Percentiles rank a stretch among this genome's conserved stretches.
These are phyloP conservation scores for Agrotis clavis DNA, from an alignment of 2,888 invertebrate genomes.

Conservation along the genomic window DNA sequence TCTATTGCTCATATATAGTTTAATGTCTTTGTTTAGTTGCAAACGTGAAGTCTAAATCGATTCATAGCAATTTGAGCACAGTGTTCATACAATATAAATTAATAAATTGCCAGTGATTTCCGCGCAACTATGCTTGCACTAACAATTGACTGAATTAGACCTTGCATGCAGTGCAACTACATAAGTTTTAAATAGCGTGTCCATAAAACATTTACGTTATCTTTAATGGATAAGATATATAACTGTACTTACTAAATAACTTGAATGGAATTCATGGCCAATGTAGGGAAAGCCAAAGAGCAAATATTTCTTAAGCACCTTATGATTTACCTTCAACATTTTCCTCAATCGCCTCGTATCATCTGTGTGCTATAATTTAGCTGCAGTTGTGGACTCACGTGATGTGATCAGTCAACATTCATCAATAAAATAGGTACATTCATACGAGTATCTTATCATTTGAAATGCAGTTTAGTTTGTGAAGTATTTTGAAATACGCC, in stretches of 20 bases:
- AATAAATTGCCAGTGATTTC: constrained; percentile 1
- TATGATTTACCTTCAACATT: constrained; percentile 13
- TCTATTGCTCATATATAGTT: no score
- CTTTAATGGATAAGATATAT: no score
- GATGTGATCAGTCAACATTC: no score
- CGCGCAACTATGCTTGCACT: constrained; percentile 3
- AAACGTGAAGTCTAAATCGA: background rate
- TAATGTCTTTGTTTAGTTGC: background rate
- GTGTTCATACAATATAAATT: background rate
- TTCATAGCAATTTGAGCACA: background rate
- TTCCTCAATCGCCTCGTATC: constrained; percentile 15
- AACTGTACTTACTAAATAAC: no score
- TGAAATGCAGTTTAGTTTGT: background rate
- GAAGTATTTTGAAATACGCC: no score
- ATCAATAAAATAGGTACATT: background rate
- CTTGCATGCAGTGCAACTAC: background rate
- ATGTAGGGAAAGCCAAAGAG: background rate
- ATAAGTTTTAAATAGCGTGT: background rate
- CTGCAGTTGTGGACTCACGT: background rate
- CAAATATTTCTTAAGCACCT: constrained; percentile 10
- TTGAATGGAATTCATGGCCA: background rate
- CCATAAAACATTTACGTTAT: background rate
- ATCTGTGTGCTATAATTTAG: constrained; percentile 3
- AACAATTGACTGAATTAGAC: background rate
- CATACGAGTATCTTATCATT: background rate